phyloP scores from a whole-genome alignment of 1,140 invertebrate genomes.

The Trichonephila inaurata region DNA sequence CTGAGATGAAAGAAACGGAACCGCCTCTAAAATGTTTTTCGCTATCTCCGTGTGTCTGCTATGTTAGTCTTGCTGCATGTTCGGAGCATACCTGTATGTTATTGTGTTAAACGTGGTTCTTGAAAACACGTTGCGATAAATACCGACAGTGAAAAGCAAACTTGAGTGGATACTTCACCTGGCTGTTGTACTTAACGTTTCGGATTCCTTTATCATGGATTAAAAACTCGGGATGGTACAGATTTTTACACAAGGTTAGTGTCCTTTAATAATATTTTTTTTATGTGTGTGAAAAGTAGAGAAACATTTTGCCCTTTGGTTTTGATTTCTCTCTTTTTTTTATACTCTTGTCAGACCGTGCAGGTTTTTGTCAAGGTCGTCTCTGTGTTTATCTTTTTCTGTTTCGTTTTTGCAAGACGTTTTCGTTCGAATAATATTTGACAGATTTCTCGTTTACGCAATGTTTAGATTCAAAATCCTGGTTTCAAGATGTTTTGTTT shows the following conservation, averaged over 20 bases:
- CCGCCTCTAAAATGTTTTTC: not conserved
- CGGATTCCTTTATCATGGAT: not conserved
- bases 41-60: not conserved
- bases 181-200: not conserved
- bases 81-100: constrained; percentile 14
- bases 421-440: not conserved
- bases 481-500: not conserved
- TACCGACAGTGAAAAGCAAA: not conserved
- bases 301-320: not conserved
- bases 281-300: not conserved
- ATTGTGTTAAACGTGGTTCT: not conserved
- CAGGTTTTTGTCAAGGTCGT: constrained; percentile 23
- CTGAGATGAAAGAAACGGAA: constrained; percentile 11
- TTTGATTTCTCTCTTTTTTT: not conserved
- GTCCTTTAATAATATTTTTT: constrained; percentile 4
- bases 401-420: not conserved
- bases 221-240: constrained; percentile 23
- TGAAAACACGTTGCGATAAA: constrained; percentile 6
- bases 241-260: constrained; percentile 26
- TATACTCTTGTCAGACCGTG: not conserved
- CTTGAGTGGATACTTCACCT: not conserved
- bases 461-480: not conserved
- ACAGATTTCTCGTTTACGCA: not conserved
- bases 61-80: not conserved
- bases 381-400: not conserved